A percentile compares a stretch with the other conserved stretches of the same genome.
Conservation (phyloP, 35 echinoderm and acorn worm genomes). For the Lytechinus pictus region DNA sequence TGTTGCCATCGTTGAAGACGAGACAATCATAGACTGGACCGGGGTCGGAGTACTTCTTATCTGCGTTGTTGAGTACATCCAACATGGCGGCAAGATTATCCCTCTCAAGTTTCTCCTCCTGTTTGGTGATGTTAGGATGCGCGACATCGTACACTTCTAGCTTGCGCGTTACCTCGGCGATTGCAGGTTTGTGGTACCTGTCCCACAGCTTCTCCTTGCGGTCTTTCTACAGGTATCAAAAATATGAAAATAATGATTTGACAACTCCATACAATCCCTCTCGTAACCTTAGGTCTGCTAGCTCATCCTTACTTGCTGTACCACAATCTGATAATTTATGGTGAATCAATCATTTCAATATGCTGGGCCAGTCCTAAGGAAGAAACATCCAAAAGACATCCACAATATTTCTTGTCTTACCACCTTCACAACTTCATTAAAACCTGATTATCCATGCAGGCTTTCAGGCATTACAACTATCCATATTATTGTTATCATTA, state of each 20-base stretch:
- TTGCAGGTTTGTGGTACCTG: slow-evolving; percentile 62
- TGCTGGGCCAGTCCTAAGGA: no score
- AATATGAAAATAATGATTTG: not conserved
- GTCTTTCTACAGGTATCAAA: slow-evolving; percentile 76
- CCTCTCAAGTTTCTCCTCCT: slow-evolving; percentile 84
- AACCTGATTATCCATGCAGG: no score
- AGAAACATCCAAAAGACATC: no score
- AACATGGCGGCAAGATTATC: slow-evolving; percentile 74
- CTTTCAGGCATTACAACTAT: no score
- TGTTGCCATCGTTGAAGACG: slow-evolving; percentile 90
- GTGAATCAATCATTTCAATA: no score
- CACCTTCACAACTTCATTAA: no score
- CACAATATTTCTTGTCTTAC: no score
- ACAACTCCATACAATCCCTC: no score
- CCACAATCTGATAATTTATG: no score
- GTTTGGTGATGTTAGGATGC: slow-evolving; percentile 76
- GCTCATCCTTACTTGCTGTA: no score
- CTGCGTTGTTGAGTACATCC: slow-evolving; percentile 82
- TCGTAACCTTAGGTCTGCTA: no score
- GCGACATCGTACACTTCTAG: slow-evolving; percentile 81
- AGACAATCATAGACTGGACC: slow-evolving; percentile 97
- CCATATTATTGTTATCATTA: no score
- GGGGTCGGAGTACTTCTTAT: slow-evolving; percentile 91
- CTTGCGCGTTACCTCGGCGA: slow-evolving; percentile 77
- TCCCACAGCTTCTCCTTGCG: slow-evolving; percentile 90